Evolutionary conservation across 2,113 vertebrate genomes (phyloP), one percentile per base, ranked within the genome.

Genomic region (Aleadryas rufinucha): DNA sequence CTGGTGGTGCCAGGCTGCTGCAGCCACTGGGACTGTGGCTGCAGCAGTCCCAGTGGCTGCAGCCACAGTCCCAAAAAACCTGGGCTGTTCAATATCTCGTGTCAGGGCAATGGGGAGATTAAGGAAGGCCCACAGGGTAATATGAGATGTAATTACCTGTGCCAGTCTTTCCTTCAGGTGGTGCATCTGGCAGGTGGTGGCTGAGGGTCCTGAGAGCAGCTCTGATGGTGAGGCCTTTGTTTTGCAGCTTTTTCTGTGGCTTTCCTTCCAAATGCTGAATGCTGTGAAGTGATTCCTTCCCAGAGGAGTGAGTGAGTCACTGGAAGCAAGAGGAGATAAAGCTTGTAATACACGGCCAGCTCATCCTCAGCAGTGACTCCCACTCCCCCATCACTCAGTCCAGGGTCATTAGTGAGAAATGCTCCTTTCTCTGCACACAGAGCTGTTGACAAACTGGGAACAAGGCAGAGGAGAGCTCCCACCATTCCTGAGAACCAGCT

Each of bases 261-360:
- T 92, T 81, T 91, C 82, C 75, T 92, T 83, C 89, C 22, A 35
- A 87, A 78, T 35, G 47, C 30, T 49, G 92, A 60, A 47, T 39
- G 79, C 64, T 44, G 28, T 31, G 15, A 94, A 97, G 93, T 15
- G 76, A 96, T 89, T 95, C 72, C 37, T 93, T 86, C 94, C 93
- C 97, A 69, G 92, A 93, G 96, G 75, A 86, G 59, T 50, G 91
- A 84, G 91, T 97, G 97, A 97, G 89, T 97, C 97, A 97, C 97
- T 97, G 96, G 44, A 95, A 91, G 17, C 81, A 66, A 94, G 80
- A 87, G 84, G 77, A 92, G 77, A 84, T 37, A 93, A 68, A 87
- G 78, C 20, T 93, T 93, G 84, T 74, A 95, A 93, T 45, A 54
- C 84, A 80, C 0, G 50, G 83, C 64, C 86, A 95, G 84, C 91